Conservation (phyloP, 2,113 vertebrate species). For the Rhea americana region DNA sequence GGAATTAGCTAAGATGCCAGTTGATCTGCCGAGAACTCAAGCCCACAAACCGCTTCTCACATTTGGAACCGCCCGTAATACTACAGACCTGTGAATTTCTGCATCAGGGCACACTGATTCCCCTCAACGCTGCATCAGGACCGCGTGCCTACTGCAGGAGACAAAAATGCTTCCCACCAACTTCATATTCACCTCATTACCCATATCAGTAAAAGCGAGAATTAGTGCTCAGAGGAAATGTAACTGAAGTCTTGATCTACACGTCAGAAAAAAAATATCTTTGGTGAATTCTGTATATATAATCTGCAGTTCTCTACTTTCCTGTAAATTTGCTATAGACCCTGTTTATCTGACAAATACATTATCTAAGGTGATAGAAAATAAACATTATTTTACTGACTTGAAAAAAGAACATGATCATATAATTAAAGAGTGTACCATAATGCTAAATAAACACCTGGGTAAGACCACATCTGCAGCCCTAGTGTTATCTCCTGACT, state of each 20-base stretch:
- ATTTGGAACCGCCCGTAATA: rapidly evolving
- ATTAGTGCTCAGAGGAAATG: rapidly evolving
- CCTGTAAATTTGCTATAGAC: rapidly evolving
- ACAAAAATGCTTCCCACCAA: neutral
- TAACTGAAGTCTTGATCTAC: rapidly evolving
- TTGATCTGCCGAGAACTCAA: rapidly evolving
- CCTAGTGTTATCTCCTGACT: no score
- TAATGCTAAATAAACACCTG: rapidly evolving
- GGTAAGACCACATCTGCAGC: neutral
- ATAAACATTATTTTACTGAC: rapidly evolving
- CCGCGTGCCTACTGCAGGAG: rapidly evolving
- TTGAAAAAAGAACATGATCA: rapidly evolving
- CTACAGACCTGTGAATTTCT: neutral
- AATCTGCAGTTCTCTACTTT: neutral
- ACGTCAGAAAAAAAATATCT: rapidly evolving
- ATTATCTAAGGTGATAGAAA: neutral
- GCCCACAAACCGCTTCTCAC: neutral
- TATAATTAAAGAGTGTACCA: rapidly evolving
- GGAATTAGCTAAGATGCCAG: rapidly evolving
- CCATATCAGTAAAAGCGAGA: neutral
- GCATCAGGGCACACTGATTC: neutral
- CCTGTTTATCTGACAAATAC: rapidly evolving
- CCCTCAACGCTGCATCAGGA: rapidly evolving
- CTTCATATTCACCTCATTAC: neutral
- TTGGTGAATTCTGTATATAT: rapidly evolving